Base-by-base conservation (phyloP, 2,113 vertebrate genomes). In the Polypterus senegalus region DNA sequence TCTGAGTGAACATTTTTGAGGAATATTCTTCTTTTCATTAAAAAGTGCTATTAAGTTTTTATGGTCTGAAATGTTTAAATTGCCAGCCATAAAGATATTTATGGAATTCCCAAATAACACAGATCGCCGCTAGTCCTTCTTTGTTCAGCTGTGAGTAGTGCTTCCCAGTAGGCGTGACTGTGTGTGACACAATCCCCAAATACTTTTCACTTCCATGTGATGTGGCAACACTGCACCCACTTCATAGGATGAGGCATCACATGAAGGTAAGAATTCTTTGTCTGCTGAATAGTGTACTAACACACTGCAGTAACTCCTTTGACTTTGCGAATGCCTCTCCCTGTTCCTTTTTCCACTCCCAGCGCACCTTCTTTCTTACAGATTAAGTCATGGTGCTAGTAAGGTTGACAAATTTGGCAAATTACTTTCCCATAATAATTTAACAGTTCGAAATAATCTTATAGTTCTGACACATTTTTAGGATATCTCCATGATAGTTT, bases 141-240 rank as follows among this genome's bases (percentile, higher is more conserved):
- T 64, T 72, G 8, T 70, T 61, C 10, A 70, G 5, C 49, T 70
- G 63, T 1, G 54, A 72, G n/a, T 61, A 65, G 3, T 59, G 57
- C 7, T 62, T 61, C 48, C 70, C 63, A 2, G 64, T 62, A 4
- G 7, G n/a, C 5, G 9, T 57, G 47, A 65, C 48, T 5, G 61
- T 69, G 9, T 43, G 10, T 54, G 47, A 67, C 5, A 6, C 61
- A 61, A 67, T 65, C 1, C 61, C 66, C 8, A 62, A 63, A 44
- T 47, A 46, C 11, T 59, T 68, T 11, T 65, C 67, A 53, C 67
- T 46, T 55, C 56, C 56, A 62, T 65, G 7, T 46, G 7, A 46
- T 65, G 59, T 1, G 59, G 65, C 3, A 69, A 57, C 3, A 65
- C 63, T 53, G 61, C 65, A 27, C 55, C 27, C 4, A 63, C 49